Conservation (phyloP, 2,888 invertebrate genomes). For the Incurvaria masculella region DNA sequence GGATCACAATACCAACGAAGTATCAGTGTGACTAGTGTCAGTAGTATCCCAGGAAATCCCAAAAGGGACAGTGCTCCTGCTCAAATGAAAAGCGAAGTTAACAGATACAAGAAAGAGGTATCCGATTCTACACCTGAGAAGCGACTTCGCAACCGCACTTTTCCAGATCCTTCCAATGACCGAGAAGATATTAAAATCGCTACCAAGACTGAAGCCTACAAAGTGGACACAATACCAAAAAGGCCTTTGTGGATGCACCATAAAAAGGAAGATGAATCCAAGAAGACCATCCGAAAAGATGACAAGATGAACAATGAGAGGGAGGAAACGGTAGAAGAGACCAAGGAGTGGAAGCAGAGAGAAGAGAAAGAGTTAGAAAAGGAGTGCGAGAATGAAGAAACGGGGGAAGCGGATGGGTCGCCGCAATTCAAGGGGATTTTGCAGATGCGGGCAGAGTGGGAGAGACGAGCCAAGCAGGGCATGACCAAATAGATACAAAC, state of each 20-base stretch:
- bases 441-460: constrained; percentile 75
- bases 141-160: constrained; percentile 45
- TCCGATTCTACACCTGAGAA: constrained; percentile 52
- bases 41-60: constrained; percentile 21
- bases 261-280: constrained; percentile 33
- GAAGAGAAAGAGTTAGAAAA: constrained; percentile 21
- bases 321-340: constrained; percentile 41
- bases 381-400: not conserved
- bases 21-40: constrained; percentile 41
- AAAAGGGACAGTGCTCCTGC: constrained; percentile 45
- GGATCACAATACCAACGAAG: constrained; percentile 44
- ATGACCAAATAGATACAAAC: constrained; percentile 56
- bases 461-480: constrained; percentile 70
- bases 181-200: constrained; percentile 45
- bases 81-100: constrained; percentile 36
- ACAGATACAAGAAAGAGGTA: constrained; percentile 50
- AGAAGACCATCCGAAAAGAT: constrained; percentile 12
- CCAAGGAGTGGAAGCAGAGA: constrained; percentile 30
- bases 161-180: constrained; percentile 49
- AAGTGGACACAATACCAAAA: constrained; percentile 45
- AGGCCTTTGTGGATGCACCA: constrained; percentile 33
- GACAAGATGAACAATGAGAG: constrained; percentile 33
- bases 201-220: constrained; percentile 37
- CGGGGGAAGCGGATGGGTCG: constrained; percentile 37
- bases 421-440: constrained; percentile 69